These are phyloP conservation scores for Passer domesticus DNA, from an alignment of 2,113 vertebrate species.

Conservation along the genomic window DNA sequence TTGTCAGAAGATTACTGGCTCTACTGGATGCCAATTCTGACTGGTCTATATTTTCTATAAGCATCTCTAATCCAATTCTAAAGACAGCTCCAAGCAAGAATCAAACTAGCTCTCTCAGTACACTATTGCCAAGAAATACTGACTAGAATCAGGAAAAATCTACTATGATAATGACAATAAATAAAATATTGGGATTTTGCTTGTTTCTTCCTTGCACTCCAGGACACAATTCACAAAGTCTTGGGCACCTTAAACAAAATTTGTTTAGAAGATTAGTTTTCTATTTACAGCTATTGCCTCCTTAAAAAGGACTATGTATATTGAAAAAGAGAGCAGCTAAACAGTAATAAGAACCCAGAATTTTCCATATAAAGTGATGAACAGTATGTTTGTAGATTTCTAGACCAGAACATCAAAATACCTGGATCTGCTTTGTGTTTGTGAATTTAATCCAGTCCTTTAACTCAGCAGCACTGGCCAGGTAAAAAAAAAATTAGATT, in stretches of 20 bases:
- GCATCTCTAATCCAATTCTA: background rate
- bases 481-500: background rate
- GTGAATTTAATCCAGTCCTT: background rate
- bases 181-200: background rate
- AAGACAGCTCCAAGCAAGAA: background rate
- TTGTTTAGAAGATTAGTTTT: background rate
- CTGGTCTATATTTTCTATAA: background rate
- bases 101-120: background rate
- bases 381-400: background rate
- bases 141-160: background rate
- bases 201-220: background rate
- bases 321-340: background rate
- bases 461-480: background rate
- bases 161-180: background rate
- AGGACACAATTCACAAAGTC: background rate
- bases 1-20: background rate
- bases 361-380: background rate
- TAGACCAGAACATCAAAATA: background rate
- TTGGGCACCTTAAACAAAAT: background rate
- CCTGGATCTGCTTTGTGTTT: background rate
- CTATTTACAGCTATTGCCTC: background rate
- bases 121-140: background rate
- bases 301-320: background rate
- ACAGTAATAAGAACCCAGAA: background rate
- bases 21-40: background rate